A percentile compares a stretch with the other conserved stretches of the same genome.
Conservation (phyloP, 2,888 invertebrate genomes). For the Andrena praecox region DNA sequence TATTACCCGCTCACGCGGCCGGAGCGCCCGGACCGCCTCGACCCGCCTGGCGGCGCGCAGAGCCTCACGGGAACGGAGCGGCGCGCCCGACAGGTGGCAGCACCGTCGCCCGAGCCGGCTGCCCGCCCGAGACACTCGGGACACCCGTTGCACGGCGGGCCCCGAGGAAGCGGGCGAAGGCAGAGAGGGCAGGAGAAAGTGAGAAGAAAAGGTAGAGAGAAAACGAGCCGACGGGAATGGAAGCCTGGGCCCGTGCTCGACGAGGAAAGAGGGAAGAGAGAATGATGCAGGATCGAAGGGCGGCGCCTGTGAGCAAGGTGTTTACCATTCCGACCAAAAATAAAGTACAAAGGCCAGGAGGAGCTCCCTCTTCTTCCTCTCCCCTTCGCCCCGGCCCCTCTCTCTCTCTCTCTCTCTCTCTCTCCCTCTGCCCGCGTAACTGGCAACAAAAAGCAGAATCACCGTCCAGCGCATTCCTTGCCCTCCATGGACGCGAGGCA, state of each 20-base stretch:
- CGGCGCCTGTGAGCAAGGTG: slow-evolving; percentile 84
- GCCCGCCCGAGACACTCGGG: neutral
- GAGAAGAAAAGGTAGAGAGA: slow-evolving; percentile 58
- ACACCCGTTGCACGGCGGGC: slow-evolving; percentile 39
- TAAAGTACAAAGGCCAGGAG: slow-evolving; percentile 77
- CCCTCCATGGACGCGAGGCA: slow-evolving; percentile 73
- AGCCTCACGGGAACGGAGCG: neutral
- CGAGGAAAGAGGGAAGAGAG: slow-evolving; percentile 45
- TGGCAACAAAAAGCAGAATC: slow-evolving; percentile 80
- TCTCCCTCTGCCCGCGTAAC: slow-evolving; percentile 75
- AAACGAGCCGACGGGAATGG: slow-evolving; percentile 46
- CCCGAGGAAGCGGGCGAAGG: slow-evolving; percentile 1
- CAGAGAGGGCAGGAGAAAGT: slow-evolving; percentile 57
- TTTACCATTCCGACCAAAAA: slow-evolving; percentile 83
- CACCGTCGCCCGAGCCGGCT: neutral
- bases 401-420: slow-evolving; percentile 23
- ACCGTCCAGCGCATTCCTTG: slow-evolving; percentile 77
- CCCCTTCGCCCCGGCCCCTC: slow-evolving; percentile 23
- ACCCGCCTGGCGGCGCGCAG: neutral
- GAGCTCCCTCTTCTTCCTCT: slow-evolving; percentile 68
- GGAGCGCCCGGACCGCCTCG: neutral
- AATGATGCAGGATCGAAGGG: slow-evolving; percentile 71
- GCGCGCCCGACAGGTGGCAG: slow-evolving; percentile 13
- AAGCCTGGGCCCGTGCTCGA: slow-evolving; percentile 3
- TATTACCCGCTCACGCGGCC: too few relatives aligned